phyloP scores from a whole-genome alignment of 2,113 vertebrate genomes.

The Nothocercus julius region DNA sequence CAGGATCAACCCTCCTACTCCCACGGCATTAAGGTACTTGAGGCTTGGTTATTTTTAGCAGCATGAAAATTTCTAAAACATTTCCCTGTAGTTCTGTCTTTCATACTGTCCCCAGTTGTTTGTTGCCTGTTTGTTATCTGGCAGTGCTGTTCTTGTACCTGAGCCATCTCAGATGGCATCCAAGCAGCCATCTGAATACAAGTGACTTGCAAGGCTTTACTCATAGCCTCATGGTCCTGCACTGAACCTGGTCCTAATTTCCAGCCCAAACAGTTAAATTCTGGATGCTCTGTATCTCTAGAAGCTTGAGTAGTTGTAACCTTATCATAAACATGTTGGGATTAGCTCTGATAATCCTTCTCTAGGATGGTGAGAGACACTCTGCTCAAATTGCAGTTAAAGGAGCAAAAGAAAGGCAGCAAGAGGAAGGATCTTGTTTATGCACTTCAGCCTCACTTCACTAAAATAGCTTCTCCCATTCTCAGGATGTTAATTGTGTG shows the following conservation, averaged over 20 bases:
- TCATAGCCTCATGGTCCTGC: neutral
- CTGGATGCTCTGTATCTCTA: neutral
- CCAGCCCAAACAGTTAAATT: neutral
- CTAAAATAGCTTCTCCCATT: constrained; percentile 18
- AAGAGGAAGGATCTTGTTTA: neutral
- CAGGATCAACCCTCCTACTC: neutral
- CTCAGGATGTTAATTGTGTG: constrained; percentile 2
- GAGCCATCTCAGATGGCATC: neutral
- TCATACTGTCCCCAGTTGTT: rapidly evolving
- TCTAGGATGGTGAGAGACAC: neutral
- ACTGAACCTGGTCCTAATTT: neutral
- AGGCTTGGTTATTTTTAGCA: neutral
- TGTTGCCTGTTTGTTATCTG: neutral
- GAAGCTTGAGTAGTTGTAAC: neutral
- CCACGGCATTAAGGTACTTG: neutral
- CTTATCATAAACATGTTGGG: neutral
- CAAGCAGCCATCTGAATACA: neutral
- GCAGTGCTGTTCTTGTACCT: neutral
- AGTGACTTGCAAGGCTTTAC: neutral
- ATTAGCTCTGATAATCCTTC: neutral
- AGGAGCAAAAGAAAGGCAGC: neutral
- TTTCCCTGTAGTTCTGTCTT: neutral
- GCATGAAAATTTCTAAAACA: neutral
- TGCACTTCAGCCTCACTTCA: neutral
- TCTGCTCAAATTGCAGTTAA: neutral